Evolutionary conservation across 2,797 vertebrate genomes (phyloP), one percentile per base, ranked within the genome.

Genomic region (Malurus splendens): DNA sequence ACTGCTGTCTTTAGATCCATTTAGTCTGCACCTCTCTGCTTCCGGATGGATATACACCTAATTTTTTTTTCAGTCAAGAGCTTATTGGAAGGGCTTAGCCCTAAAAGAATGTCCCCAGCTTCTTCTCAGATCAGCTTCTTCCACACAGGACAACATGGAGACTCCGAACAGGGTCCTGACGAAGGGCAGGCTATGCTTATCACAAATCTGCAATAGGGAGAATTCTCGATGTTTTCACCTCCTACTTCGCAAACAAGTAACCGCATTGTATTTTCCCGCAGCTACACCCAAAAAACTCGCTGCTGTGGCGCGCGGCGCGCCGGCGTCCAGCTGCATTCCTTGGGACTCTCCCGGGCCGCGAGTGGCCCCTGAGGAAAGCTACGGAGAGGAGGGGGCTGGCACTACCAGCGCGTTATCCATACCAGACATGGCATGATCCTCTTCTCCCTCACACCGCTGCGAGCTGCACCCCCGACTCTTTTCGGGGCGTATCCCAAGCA

Each of bases 1-100:
- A 99, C 98, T 1, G 99, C 99, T 9, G 98, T 99, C 97, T 99
- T 99, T 95, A 99, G 98, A 99, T 99, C 99, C 99, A 99, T 99
- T 95, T 96, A 97, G 89, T 92, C 93, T 82, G 62, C 28, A 73
- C 71, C 83, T 90, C 74, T 76, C 76, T 89, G 10, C 18, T 41
- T 79, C 87, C 81, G 61, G 65, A 73, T n/a, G 61, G 75, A 90
- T 45, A 81, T 72, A 82, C 83, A 14, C 76, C 65, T 38, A 76
- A 48, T 81, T 94, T 88, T 81, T 94, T 88, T 91, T 93, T 94
- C 83, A 48, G 65, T 70, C 78, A 71, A 72, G 84, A 72, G 55
- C 54, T 90, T 80, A 86, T n/a, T 77, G 89, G 56, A 95, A 93
- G 36, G 4, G 27, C 89, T 83, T 83, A 89, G 84, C 80, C 92